Conservation (phyloP, 2,888 invertebrate species). For the Galerucella nymphaeae region DNA sequence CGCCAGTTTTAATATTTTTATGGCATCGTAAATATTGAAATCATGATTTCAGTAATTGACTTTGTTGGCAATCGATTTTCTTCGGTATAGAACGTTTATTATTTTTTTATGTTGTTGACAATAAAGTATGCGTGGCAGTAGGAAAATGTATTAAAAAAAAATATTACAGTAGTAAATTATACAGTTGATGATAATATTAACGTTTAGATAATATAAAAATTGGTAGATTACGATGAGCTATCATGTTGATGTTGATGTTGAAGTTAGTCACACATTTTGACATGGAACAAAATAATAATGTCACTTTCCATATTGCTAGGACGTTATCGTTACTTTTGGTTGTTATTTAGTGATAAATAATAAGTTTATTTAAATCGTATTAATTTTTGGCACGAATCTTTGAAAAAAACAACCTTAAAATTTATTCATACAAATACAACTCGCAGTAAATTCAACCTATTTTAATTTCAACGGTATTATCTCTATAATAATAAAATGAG, state of each 20-base stretch:
- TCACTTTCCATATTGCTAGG: too few relatives aligned
- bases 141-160: too few relatives aligned
- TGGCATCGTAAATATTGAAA: conserved; percentile 47
- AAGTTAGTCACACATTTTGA: too few relatives aligned
- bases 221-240: too few relatives aligned
- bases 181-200: too few relatives aligned
- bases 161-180: too few relatives aligned
- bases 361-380: background rate
- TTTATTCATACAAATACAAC: background rate
- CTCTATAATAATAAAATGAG: conserved; percentile 39
- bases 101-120: conserved; percentile 9
- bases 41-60: conserved; percentile 45
- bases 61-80: conserved; percentile 32
- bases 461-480: conserved; percentile 26
- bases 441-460: conserved; percentile 2
- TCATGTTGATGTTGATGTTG: too few relatives aligned
- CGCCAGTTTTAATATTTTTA: conserved; percentile 49
- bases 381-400: background rate
- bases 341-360: background rate
- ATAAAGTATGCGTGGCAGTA: background rate
- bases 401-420: background rate
- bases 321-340: background rate
- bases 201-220: too few relatives aligned
- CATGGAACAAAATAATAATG: too few relatives aligned
- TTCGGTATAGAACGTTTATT: conserved; percentile 5